Evolutionary conservation across 2,888 invertebrate genomes (phyloP).

Genomic region (Lottia gigantea): DNA sequence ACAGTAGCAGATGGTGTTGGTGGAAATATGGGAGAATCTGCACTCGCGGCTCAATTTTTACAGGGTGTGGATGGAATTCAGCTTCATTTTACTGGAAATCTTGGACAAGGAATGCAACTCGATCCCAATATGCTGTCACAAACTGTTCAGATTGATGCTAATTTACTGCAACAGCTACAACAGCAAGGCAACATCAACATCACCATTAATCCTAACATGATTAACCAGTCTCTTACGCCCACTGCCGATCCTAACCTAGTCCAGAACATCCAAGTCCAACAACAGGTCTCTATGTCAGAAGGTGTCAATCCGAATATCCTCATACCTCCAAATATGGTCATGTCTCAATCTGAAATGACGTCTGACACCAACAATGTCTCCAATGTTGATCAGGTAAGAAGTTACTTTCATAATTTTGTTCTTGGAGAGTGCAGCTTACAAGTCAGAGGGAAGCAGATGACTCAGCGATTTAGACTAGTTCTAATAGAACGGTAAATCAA

Average conservation of each 20-base stretch:
- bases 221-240: slow-evolving; percentile 25
- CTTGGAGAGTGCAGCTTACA: too few relatives aligned
- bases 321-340: slow-evolving; percentile 48
- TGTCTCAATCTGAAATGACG: slow-evolving; percentile 36
- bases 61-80: slow-evolving; percentile 64
- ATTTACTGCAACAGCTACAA: slow-evolving; percentile 69
- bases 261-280: slow-evolving; percentile 52
- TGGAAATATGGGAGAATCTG: slow-evolving; percentile 41
- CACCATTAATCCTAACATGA: slow-evolving; percentile 59
- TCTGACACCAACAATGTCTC: slow-evolving; percentile 13
- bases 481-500: too few relatives aligned
- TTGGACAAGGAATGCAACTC: slow-evolving; percentile 66
- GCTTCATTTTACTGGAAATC: slow-evolving; percentile 64
- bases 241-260: slow-evolving; percentile 44
- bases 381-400: not conserved
- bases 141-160: slow-evolving; percentile 70
- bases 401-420: too few relatives aligned
- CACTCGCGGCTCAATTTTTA: slow-evolving; percentile 54
- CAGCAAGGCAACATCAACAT: slow-evolving; percentile 66
- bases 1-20: slow-evolving; percentile 42
- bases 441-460: too few relatives aligned
- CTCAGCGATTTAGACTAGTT: too few relatives aligned
- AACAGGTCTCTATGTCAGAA: slow-evolving; percentile 41
- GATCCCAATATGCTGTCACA: slow-evolving; percentile 67
- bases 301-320: slow-evolving; percentile 59